phyloP scores from a whole-genome alignment of 2,888 invertebrate species.

The Argyra leucocephala region DNA sequence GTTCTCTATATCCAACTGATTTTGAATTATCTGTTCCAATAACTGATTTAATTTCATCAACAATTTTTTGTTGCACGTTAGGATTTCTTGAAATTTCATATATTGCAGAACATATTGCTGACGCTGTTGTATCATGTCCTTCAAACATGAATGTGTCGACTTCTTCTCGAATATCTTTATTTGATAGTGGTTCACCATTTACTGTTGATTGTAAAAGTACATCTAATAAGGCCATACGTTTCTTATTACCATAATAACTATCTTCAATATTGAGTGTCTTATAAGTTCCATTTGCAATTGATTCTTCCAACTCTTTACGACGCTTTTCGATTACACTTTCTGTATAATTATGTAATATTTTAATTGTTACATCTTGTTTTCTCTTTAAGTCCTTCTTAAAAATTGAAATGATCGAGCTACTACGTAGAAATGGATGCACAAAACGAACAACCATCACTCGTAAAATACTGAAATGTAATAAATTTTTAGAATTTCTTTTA shows the following conservation, averaged over 20 bases:
- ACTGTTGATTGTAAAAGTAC: slow-evolving; percentile 51
- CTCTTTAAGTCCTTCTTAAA: slow-evolving; percentile 26
- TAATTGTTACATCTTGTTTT: slow-evolving; percentile 27
- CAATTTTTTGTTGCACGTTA: slow-evolving; percentile 31
- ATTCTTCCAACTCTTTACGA: slow-evolving; percentile 26
- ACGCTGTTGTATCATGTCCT: slow-evolving; percentile 39
- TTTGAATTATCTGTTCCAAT: slow-evolving; percentile 28
- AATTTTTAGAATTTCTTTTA: not conserved
- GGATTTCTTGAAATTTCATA: slow-evolving; percentile 32
- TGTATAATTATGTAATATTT: slow-evolving; percentile 36
- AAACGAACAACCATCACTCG: slow-evolving; percentile 31
- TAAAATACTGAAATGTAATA: slow-evolving; percentile 26
- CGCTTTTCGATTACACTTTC: slow-evolving; percentile 34
- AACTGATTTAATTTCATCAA: slow-evolving; percentile 30
- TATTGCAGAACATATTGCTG: slow-evolving; percentile 32
- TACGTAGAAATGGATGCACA: slow-evolving; percentile 27
- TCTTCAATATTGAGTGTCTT: slow-evolving; percentile 25
- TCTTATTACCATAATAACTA: slow-evolving; percentile 44
- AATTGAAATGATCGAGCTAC: slow-evolving; percentile 30
- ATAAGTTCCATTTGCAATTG: slow-evolving; percentile 21
- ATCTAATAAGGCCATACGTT: slow-evolving; percentile 57
- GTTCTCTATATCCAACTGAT: slow-evolving; percentile 24
- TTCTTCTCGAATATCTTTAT: slow-evolving; percentile 55
- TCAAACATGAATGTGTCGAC: slow-evolving; percentile 66
- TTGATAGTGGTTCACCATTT: slow-evolving; percentile 48